Percentiles rank a stretch among this genome's conserved stretches.
These are phyloP conservation scores for Urophycis tenuis DNA, from an alignment of 2,797 vertebrate genomes.

Conservation along the genomic window DNA sequence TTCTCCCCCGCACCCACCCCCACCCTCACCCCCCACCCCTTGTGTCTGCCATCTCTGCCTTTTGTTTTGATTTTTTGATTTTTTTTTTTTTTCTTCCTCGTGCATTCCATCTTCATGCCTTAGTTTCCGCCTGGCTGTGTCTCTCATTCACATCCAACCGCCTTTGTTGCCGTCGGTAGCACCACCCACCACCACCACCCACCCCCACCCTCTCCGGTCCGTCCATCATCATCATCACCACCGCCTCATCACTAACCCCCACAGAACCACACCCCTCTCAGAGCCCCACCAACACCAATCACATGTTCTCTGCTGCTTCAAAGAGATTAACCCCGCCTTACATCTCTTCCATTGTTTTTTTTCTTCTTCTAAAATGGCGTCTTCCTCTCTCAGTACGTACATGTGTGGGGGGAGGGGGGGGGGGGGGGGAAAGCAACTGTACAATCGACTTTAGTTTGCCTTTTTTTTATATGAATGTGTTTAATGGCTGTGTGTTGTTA, in stretches of 20 bases:
- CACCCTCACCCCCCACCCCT: slow-evolving; percentile 16
- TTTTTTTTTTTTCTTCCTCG: slow-evolving; percentile 35
- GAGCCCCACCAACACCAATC: not conserved
- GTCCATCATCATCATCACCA: slow-evolving; percentile 15
- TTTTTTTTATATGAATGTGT: slow-evolving; percentile 60
- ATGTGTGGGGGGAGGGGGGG: slow-evolving; percentile 31
- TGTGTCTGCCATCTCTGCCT: slow-evolving; percentile 51
- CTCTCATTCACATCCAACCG: slow-evolving; percentile 8
- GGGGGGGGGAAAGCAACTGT: slow-evolving; percentile 56
- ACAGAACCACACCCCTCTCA: not conserved
- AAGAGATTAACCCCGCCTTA: slow-evolving; percentile 55
- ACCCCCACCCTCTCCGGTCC: slow-evolving; percentile 28
- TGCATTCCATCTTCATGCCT: slow-evolving; percentile 56
- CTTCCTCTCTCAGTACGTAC: slow-evolving; percentile 67
- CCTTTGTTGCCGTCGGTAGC: slow-evolving; percentile 30
- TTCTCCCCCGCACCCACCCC: not conserved
- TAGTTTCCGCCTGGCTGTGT: slow-evolving; percentile 39
- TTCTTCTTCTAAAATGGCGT: slow-evolving; percentile 46
- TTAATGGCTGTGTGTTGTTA: slow-evolving; percentile 52
- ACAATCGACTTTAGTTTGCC: slow-evolving; percentile 64
- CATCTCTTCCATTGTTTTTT: slow-evolving; percentile 5
- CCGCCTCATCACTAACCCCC: not conserved
- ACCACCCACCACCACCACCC: too few relatives aligned
- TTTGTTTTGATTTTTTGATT: not conserved
- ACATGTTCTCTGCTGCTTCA: slow-evolving; percentile 52